Evolutionary conservation across 2,113 vertebrate species (phyloP).

Genomic region (Polyodon spathula): DNA sequence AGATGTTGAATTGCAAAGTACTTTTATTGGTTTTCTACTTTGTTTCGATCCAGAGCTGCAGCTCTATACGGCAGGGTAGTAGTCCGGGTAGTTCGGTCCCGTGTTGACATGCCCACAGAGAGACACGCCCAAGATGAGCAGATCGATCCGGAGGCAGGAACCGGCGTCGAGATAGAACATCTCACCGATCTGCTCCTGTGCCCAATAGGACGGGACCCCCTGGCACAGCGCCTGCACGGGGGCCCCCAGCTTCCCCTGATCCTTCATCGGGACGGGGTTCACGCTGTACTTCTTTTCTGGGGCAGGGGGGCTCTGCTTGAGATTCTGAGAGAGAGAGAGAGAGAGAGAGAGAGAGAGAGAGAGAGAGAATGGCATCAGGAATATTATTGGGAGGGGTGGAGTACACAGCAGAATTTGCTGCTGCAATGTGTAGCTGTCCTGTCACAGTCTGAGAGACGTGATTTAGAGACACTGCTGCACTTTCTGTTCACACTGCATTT

Average conservation of each 20-base stretch:
- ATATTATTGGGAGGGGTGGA: background rate
- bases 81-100: too few relatives aligned
- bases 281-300: constrained; percentile 8
- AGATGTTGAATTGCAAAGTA: too few relatives aligned
- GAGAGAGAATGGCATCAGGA: background rate
- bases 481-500: too few relatives aligned
- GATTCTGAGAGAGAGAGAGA: constrained; percentile 1
- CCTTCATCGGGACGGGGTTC: constrained; percentile 1
- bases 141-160: background rate
- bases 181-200: constrained; percentile 7
- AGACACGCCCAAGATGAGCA: background rate
- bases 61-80: too few relatives aligned
- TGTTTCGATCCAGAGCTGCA: too few relatives aligned
- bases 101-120: background rate
- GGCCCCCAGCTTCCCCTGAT: constrained; percentile 3
- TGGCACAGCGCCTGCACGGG: constrained; percentile 10
- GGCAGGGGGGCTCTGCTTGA: background rate
- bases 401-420: background rate
- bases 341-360: background rate
- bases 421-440: too few relatives aligned
- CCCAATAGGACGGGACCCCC: constrained; percentile 5
- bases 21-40: too few relatives aligned
- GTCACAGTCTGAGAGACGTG: background rate
- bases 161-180: too few relatives aligned
- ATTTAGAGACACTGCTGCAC: background rate